Base-by-base conservation (phyloP, 1,140 invertebrate species). In the Thaumetopoea pityocampa region DNA sequence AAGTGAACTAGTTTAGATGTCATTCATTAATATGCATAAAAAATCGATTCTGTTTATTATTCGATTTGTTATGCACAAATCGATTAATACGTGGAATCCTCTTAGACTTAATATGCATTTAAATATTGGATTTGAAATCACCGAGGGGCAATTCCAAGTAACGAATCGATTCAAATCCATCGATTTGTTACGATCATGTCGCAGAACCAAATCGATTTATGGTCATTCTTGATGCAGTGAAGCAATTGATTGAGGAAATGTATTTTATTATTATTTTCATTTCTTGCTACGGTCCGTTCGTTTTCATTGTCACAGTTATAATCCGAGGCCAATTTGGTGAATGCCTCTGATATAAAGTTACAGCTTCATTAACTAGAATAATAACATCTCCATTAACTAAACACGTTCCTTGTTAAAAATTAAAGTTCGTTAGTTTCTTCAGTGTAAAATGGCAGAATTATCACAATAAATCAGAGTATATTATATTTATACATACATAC, bases 111-210 rank as follows among this genome's bases (percentile, higher is more conserved):
- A 62, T 47, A 36, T 26, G 16, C 24, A 58, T 59, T 52, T 64
- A 51, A 67, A 67, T 67, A 61, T 56, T 64, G 36, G 20, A 57
- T 54, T 52, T 46, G 40, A 58, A 61, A 61, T 51, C 33, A 23
- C 34, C 23, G 5, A 34, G 17, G 14, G 6, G 7, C 34, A 35
- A 32, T 60, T 55, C 43, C 32, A 16, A 42, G 55, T 40, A 55
- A 12, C 32, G 27, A 40, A 64, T 55, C 48, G 48, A 46, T 58
- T 55, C 33, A 36, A 57, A 57, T 65, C 32, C 17, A 43, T 51
- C 51, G 51, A 61, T 61, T 56, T 22, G 35, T 26, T 32, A 20
- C 43, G 49, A 47, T 56, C 51, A 44, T 33, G 45, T 29, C 7
- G 37, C 28, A 32, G 38, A 46, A 52, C 29, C 18, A 49, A 65